Conservation (phyloP, 2,797 vertebrate genomes). For the Arctocebus calabarensis region DNA sequence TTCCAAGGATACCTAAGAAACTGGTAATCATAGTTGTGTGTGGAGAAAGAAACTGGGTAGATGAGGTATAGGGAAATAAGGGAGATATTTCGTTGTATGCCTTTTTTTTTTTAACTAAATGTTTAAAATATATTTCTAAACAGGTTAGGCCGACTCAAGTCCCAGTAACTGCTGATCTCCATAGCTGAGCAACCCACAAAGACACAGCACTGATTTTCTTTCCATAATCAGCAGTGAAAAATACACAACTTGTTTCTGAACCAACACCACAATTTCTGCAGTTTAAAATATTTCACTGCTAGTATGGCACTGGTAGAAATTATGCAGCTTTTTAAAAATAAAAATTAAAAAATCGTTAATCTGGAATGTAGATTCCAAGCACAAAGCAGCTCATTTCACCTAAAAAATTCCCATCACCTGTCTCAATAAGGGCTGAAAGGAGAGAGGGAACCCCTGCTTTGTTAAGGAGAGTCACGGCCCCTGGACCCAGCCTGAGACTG, state of each 20-base stretch:
- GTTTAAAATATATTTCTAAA: conserved; percentile 86
- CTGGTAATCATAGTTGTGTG: not conserved
- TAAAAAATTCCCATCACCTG: conserved; percentile 79
- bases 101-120: conserved; percentile 74
- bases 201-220: conserved; percentile 68
- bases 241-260: conserved; percentile 83
- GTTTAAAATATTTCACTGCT: conserved; percentile 82
- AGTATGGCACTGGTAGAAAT: conserved; percentile 84
- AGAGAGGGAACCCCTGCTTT: conserved; percentile 94
- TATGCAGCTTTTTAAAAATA: conserved; percentile 71
- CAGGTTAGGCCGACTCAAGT: conserved; percentile 78
- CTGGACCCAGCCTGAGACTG: conserved; percentile 94
- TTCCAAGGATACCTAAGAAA: not conserved
- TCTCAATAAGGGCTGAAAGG: conserved; percentile 91
- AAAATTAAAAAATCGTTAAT: conserved; percentile 80
- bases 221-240: conserved; percentile 79
- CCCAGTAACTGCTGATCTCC: conserved; percentile 77
- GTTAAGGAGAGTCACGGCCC: conserved; percentile 94
- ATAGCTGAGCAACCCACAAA: conserved; percentile 78
- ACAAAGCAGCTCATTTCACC: conserved; percentile 84
- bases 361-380: conserved; percentile 88
- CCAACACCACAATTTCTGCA: conserved; percentile 78
- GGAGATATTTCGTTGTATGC: not conserved
- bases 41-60: not conserved
- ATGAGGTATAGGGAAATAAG: not conserved